A percentile compares a stretch with the other conserved stretches of the same genome.
These are phyloP conservation scores for Eristalis arbustorum DNA, from an alignment of 2,888 invertebrate species.

Conservation along the genomic window DNA sequence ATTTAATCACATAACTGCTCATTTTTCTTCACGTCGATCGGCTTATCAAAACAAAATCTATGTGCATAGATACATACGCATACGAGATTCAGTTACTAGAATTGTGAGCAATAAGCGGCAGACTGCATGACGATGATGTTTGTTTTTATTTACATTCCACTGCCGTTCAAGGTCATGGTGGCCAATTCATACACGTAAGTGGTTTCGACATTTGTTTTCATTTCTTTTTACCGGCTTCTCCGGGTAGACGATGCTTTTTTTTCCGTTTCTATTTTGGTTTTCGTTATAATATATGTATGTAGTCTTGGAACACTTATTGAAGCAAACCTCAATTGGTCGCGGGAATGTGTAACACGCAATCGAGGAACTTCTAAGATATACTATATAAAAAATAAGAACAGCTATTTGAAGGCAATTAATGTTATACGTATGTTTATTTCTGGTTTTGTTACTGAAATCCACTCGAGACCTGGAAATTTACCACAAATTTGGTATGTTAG, in stretches of 20 bases:
- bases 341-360: too few species aligned
- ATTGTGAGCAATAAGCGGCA: conserved; percentile 9
- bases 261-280: conserved; percentile 2
- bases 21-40: neutral
- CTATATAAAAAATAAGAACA: too few species aligned
- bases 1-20: neutral
- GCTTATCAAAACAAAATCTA: conserved; percentile 15
- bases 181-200: conserved; percentile 3
- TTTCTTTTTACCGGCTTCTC: conserved; percentile 24
- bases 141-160: conserved; percentile 35
- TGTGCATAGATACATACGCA: neutral
- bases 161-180: conserved; percentile 24
- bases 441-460: too few species aligned
- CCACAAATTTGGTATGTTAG: too few species aligned
- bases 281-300: too few species aligned
- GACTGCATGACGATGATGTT: conserved; percentile 25
- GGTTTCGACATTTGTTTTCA: neutral
- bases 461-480: too few species aligned
- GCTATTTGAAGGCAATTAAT: too few species aligned
- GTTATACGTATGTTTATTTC: too few species aligned
- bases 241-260: neutral
- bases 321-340: too few species aligned
- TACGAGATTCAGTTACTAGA: neutral
- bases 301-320: too few species aligned
- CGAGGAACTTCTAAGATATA: too few species aligned